Evolutionary conservation across 2,888 invertebrate species (phyloP).

Genomic region (Drosophila fulvimacula): DNA sequence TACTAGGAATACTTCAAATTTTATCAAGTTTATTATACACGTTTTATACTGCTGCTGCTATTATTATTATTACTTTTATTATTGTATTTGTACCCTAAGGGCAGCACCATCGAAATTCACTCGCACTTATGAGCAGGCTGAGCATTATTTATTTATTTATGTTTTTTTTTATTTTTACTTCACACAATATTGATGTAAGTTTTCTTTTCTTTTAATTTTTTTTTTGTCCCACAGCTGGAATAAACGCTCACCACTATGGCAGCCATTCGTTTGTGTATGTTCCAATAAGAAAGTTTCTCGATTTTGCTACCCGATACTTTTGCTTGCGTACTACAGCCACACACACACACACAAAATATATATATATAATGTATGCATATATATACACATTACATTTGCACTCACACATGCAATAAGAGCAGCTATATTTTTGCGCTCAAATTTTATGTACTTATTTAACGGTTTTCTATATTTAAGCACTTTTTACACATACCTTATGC

Average conservation of each 20-base stretch:
- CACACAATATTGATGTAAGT: constrained; percentile 26
- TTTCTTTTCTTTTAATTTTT: constrained; percentile 1
- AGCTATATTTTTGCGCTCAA: constrained; percentile 56
- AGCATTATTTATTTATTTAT: constrained; percentile 3
- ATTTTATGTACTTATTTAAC: constrained; percentile 35
- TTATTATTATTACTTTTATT: constrained; percentile 28
- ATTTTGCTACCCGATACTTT: constrained; percentile 74
- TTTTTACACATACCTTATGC: constrained; percentile 47
- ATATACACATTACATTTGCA: constrained; percentile 11
- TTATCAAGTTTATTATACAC: constrained; percentile 35
- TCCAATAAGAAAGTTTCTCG: constrained; percentile 75
- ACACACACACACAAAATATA: constrained; percentile 29
- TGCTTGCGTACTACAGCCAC: constrained; percentile 61
- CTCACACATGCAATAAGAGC: constrained; percentile 37
- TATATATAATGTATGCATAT: constrained; percentile 2
- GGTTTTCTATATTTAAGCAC: constrained; percentile 20
- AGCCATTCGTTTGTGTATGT: constrained; percentile 38
- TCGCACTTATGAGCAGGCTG: constrained; percentile 17
- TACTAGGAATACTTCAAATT: constrained; percentile 20
- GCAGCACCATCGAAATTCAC: not conserved
- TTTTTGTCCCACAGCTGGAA: constrained; percentile 39
- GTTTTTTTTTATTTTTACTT: constrained; percentile 1
- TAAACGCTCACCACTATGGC: constrained; percentile 23
- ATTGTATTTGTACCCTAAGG: not conserved
- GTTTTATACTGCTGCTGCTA: not conserved